Percentiles rank a stretch among this genome's conserved stretches.
These are phyloP conservation scores for Anguilla japonica DNA, from an alignment of 2,113 vertebrate genomes.

Conservation along the genomic window DNA sequence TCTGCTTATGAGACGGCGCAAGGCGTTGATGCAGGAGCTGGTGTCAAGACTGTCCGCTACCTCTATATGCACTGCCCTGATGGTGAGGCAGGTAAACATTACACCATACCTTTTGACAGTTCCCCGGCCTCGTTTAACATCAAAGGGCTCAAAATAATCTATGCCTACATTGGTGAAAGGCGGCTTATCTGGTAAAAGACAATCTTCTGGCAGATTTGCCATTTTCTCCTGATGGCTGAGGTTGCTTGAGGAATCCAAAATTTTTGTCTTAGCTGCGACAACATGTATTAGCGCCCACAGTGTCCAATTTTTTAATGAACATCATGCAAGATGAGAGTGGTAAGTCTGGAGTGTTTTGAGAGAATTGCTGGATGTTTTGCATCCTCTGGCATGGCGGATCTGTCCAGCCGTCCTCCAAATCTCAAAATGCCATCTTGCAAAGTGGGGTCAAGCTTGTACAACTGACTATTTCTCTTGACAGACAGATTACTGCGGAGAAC, in stretches of 20 bases:
- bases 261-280: not conserved
- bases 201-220: not conserved
- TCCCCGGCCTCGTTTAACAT: conserved; percentile 6
- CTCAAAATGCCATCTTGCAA: too few species aligned
- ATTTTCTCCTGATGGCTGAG: not conserved
- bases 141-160: not conserved
- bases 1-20: not conserved
- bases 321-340: too few species aligned
- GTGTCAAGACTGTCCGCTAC: conserved; percentile 16
- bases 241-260: not conserved
- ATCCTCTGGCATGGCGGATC: too few species aligned
- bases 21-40: conserved; percentile 26
- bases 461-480: too few species aligned
- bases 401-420: too few species aligned
- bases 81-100: conserved; percentile 27
- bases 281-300: too few species aligned
- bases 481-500: too few species aligned
- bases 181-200: not conserved
- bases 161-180: not conserved
- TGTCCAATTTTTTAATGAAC: too few species aligned
- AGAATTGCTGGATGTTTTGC: too few species aligned
- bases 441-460: too few species aligned
- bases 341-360: too few species aligned
- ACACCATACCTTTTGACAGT: conserved; percentile 29
- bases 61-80: conserved; percentile 1